Evolutionary conservation across 2,113 vertebrate species (phyloP).

Genomic region (Chamaetylas fuelleborni): DNA sequence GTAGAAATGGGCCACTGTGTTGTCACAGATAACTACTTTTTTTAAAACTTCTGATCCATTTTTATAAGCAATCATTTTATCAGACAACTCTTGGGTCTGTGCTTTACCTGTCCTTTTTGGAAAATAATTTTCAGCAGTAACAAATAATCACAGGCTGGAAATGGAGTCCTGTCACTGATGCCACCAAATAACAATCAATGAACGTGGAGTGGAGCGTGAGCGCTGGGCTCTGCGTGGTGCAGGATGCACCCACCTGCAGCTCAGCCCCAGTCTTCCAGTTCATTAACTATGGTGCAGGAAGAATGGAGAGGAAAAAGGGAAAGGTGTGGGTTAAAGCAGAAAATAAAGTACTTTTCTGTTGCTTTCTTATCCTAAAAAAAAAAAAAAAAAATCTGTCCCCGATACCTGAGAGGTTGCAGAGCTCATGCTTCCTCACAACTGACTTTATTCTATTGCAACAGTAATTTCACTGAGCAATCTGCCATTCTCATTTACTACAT

Average conservation of each 20-base stretch:
- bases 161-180: neutral
- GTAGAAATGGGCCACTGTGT: slow-evolving; percentile 30
- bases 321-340: neutral
- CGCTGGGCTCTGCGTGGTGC: fast-evolving
- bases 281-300: neutral
- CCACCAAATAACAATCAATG: neutral
- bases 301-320: neutral
- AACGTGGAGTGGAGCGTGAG: fast-evolving
- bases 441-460: neutral
- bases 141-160: slow-evolving; percentile 1
- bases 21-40: slow-evolving; percentile 30
- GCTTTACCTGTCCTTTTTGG: neutral
- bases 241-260: neutral
- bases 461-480: neutral
- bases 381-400: neutral
- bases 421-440: neutral
- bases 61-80: slow-evolving; percentile 35
- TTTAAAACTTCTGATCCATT: slow-evolving; percentile 15
- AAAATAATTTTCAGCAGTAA: slow-evolving; percentile 24
- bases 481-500: neutral
- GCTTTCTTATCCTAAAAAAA: neutral
- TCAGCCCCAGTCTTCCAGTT: neutral
- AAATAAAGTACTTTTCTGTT: neutral
- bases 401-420: neutral
- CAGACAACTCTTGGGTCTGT: neutral